These are phyloP conservation scores for Actinemys pallida DNA, from an alignment of 2,113 vertebrate genomes.

Conservation along the genomic window DNA sequence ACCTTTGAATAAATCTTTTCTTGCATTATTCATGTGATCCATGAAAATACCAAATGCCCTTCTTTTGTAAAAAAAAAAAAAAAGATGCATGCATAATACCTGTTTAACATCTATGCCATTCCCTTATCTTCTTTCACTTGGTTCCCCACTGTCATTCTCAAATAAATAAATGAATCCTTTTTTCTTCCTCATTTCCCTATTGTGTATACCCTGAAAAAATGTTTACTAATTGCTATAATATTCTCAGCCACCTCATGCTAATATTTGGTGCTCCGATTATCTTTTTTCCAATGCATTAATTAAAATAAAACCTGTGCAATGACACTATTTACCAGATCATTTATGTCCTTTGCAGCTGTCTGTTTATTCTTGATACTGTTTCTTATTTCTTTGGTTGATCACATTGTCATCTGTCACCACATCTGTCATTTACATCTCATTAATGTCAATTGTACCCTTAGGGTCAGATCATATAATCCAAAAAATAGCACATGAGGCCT, in stretches of 20 bases:
- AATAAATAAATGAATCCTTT: constrained; percentile 56
- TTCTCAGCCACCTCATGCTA: constrained; percentile 51
- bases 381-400: constrained; percentile 54
- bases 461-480: constrained; percentile 58
- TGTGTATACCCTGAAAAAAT: constrained; percentile 4
- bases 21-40: constrained; percentile 54
- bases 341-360: constrained; percentile 33
- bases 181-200: not conserved
- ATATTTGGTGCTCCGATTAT: constrained; percentile 68
- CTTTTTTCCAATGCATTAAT: constrained; percentile 53
- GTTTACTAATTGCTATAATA: constrained; percentile 39
- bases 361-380: constrained; percentile 51
- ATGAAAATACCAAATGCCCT: constrained; percentile 33
- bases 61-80: constrained; percentile 2
- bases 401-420: constrained; percentile 64
- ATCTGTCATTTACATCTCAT: constrained; percentile 71
- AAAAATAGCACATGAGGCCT: constrained; percentile 56
- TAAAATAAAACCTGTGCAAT: constrained; percentile 21
- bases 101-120: constrained; percentile 7
- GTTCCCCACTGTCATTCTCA: not conserved
- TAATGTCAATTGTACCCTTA: constrained; percentile 55
- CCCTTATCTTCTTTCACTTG: constrained; percentile 6
- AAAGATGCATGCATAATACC: constrained; percentile 3
- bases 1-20: constrained; percentile 27
- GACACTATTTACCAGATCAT: not conserved